Base-by-base conservation (phyloP, 2,888 invertebrate species). In the Drosophila parthenogenetica region DNA sequence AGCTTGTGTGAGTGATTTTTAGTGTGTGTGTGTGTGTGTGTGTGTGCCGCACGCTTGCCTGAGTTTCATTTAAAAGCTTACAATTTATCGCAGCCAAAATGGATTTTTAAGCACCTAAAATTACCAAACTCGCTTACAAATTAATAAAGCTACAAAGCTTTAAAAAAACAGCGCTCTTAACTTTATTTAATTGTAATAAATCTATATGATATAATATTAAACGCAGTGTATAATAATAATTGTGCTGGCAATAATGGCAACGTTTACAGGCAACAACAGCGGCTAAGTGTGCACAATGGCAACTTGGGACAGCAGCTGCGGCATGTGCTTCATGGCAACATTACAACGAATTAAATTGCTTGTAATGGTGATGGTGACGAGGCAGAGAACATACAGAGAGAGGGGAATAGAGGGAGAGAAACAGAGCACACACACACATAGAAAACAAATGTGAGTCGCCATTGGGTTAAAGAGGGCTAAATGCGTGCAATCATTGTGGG, bases 321-420 rank as follows among this genome's bases (percentile, higher is more conserved):
- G 19, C 60, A 61, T 67, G 60, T 70, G 70, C 77, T 79, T 74
- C 84, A 66, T 73, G 81, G 80, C 89, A 87, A 79, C 87, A 89
- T 89, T 79, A 81, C 85, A 79, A 81, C 89, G 81, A 88, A 87
- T 89, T 90, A 89, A 90, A 90, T 90, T 82, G 90, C 78, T 89
- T 89, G 90, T 90, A 88, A 90, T 89, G 87, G 69, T 63, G 85
- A 73, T 76, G 84, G 75, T 70, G 76, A 73, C 46, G 72, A 58
- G 39, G 25, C 46, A 25, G 60, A 63, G 66, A 69, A 69, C 42
- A 50, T 66, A 48, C 46, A 40, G 46, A 48, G 40, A 40, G 43
- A 8, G 29, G n/a, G n/a, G n/a, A n/a, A n/a, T n/a, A 8, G 8
- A 29, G 29, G 29, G 29, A 29, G 29, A 29, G 29, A 29, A 29